Evolutionary conservation across 1,140 invertebrate species (phyloP), one percentile per base, ranked within the genome.

Genomic region (Pantala flavescens): DNA sequence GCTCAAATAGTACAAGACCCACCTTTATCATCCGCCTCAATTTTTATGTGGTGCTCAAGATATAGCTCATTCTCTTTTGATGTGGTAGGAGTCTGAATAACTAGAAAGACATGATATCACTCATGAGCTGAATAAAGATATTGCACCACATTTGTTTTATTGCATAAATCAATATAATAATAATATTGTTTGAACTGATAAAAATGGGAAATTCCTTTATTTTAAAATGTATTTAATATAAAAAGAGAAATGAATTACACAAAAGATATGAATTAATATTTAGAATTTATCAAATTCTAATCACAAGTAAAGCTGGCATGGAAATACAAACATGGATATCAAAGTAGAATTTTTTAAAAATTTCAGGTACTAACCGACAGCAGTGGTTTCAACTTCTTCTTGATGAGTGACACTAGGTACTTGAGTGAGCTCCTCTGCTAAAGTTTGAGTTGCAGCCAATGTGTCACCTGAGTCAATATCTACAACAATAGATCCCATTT

Each of bases 401-500:
- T 71, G 73, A 42, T 77, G 71, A 19, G 73, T 49, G 23, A 70
- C 74, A 23, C 76, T 70, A 14, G 76, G 77, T 16, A 75, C 74
- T 43, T 77, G 75, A 3, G 74, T 74, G 14, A 76, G 71, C 55
- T 78, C 73, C 23, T 77, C 43, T 70, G 55, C 74, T 23, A 76
- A 71, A 23, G 71, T 77, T 23, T 73, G 72, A 16, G 76, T 74
- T 14, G 74, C 76, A 42, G 76, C 74, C 36, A 76, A 70, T 12
- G 74, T 77, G 16, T 43, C 76, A 1, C 55, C 28, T 43, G 49
- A 63, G 49, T 76, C 75, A 23, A 77, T 23, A 70, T 71, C 73
- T 43, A 49, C 43, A 21, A 24, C 16, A 28, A 23, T 19, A 23
- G 71, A 43, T 75, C 43, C 49, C 49, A 63, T 36, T 23, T 12